Evolutionary conservation across 1,140 invertebrate species (phyloP), one percentile per base, ranked within the genome.

Genomic region (Micrasema longulum): DNA sequence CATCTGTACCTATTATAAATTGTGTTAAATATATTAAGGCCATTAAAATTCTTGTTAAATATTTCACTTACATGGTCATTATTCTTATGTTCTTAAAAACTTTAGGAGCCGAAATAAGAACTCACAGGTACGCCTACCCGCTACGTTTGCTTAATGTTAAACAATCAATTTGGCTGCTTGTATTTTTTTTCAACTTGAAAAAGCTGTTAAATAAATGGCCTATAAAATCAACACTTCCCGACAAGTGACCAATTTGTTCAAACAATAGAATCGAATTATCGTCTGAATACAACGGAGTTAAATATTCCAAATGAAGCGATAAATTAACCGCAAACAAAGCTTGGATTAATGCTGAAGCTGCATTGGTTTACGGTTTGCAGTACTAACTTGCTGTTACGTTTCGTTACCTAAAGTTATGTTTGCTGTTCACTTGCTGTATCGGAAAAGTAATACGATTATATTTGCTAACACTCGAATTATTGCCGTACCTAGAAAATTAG

Each of bases 281-380:
- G 55, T 60, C 38, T 60, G 35, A 60, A 50, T 16, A 60, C 53
- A 62, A n/a, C 22, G n/a, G 20, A 45, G 67, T 67, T 60, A 60
- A 69, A 69, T 69, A 69, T 69, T 69, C 53, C 53, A 69, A 69
- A 69, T 69, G 52, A 69, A 69, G 67, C 67, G 48, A 69, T 69
- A 69, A 69, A 69, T 69, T 69, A 55, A 62, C 53, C 53, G 35
- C 53, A 62, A 69, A 69, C 67, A 69, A 69, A 69, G 53, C 41
- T 23, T 31, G 67, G 67, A 53, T 68, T 68, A 68, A 48, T 18
- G 62, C 12, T 45, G 62, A 20, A 22, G 35, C 62, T 47, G 62
- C 55, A 60, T 41, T 41, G 35, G 55, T 18, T 60, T 14, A 38
- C 55, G 55, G 35, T 60, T 31, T 31, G 7, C 26, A 7, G 26